These are phyloP conservation scores for Charanyca ferruginea DNA, from an alignment of 2,888 invertebrate species.

Conservation along the genomic window DNA sequence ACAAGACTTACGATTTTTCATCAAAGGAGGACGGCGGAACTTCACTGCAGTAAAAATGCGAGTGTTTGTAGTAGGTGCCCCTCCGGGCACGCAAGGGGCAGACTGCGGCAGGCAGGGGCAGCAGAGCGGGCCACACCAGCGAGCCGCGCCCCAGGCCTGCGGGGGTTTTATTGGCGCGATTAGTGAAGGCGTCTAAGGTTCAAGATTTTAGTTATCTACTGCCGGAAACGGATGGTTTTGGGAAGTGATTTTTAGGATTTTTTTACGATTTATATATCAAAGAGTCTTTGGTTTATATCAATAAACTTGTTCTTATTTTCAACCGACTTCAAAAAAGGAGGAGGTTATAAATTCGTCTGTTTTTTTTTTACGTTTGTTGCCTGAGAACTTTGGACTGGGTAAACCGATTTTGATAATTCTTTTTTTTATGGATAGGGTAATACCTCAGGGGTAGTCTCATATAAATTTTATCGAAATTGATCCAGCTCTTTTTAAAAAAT, in stretches of 20 bases:
- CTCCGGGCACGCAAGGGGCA: conserved; percentile 4
- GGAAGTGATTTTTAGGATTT: conserved; percentile 15
- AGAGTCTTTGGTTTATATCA: too few species aligned
- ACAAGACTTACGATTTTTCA: conserved; percentile 74
- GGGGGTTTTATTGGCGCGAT: conserved; percentile 51
- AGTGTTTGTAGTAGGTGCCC: conserved; percentile 19
- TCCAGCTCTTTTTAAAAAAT: too few species aligned
- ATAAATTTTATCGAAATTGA: too few species aligned
- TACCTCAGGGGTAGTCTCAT: too few species aligned
- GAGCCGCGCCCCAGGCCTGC: too few species aligned
- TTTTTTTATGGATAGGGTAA: too few species aligned
- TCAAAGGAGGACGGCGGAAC: conserved; percentile 34
- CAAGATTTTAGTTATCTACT: conserved; percentile 22
- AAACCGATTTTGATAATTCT: too few species aligned
- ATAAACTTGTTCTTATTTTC: too few species aligned
- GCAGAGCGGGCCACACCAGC: background rate
- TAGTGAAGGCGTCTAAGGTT: conserved; percentile 44
- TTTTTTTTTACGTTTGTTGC: too few species aligned
- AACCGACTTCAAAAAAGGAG: too few species aligned
- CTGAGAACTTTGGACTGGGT: too few species aligned
- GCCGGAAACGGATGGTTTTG: background rate
- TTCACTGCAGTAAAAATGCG: conserved; percentile 57
- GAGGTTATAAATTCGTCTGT: too few species aligned
- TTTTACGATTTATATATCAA: background rate
- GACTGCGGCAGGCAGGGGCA: conserved; percentile 1